Evolutionary conservation across 1,140 invertebrate genomes (phyloP), one percentile per base, ranked within the genome.

Genomic region (Eumaeus atala): DNA sequence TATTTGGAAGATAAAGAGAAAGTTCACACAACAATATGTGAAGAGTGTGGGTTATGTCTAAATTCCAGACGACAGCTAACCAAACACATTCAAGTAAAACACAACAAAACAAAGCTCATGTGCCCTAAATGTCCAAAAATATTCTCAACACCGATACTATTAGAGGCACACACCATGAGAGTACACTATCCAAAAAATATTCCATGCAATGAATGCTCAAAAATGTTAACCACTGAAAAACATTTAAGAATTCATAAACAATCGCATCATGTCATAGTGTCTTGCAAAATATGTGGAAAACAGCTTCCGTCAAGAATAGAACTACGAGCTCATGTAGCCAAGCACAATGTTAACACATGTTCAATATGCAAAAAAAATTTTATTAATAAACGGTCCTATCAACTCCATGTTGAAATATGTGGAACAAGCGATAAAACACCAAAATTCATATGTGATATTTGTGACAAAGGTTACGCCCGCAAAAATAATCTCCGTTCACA

Each of bases 381-480:
- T 51, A 21, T 51, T 16, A 79, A 72, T 12, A 66, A 58, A 64
- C 51, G 70, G 9, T 68, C 67, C 21, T 78, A 54, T 35, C 70
- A 65, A 56, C 38, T 57, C 9, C 78, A 79, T 33, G 33, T 68
- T 5, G 70, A 70, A 58, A 58, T 60, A 44, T 79, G 80, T 65
- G 70, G 74, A 8, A n/a, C 66, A 56, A 8, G 40, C 62, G 7
- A 52, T 61, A 7, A 67, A 64, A 28, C 6, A 6, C 21, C 21
- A 33, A 67, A 58, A 44, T 78, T 75, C 35, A 72, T 69, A 49
- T 82, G 81, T 70, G 78, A 82, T 60, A 72, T 84, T 34, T 84
- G 80, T 42, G 62, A 61, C 1, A 81, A 78, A 54, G 62, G 62
- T 35, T 84, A 74, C 53, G 54, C 63, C 6, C 53, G 60, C 6